Percentiles rank a stretch among this genome's conserved stretches.
Evolutionary conservation across 2,113 vertebrate species (phyloP).

Genomic region (Laterallus jamaicensis): DNA sequence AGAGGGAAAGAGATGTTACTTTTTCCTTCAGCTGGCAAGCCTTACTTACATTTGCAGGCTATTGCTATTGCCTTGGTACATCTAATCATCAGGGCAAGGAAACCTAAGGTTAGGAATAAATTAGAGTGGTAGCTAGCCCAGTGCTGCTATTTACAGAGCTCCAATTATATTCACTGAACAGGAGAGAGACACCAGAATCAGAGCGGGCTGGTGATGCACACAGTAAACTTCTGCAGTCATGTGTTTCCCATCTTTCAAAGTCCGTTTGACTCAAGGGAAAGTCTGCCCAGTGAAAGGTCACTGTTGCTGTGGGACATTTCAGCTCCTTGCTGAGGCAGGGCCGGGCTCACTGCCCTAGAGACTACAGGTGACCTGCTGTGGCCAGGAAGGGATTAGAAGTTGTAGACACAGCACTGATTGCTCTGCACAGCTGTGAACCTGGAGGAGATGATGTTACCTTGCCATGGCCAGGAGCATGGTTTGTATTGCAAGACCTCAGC

Average conservation of each 20-base stretch:
- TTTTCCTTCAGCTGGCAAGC: neutral
- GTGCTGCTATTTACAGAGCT: neutral
- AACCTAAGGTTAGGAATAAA: neutral
- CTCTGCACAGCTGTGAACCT: accelerated
- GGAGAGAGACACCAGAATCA: neutral
- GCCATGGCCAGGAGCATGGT: accelerated
- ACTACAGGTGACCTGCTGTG: neutral
- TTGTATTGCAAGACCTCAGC: neutral
- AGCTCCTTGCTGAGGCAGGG: neutral
- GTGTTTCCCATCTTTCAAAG: neutral
- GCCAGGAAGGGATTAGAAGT: slow-evolving; percentile 23
- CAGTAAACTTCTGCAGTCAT: accelerated
- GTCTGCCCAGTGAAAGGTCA: neutral
- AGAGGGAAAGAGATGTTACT: neutral
- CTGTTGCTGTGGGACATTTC: neutral
- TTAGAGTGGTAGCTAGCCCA: neutral
- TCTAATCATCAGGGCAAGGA: neutral
- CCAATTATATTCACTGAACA: neutral
- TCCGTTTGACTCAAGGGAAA: neutral
- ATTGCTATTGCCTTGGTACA: neutral
- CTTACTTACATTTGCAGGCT: neutral
- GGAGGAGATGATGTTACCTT: neutral
- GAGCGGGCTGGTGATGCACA: accelerated
- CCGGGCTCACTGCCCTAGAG: neutral
- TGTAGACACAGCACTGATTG: accelerated